These are phyloP conservation scores for Phaetusa simplex DNA, from an alignment of 2,113 vertebrate species.

Conservation along the genomic window DNA sequence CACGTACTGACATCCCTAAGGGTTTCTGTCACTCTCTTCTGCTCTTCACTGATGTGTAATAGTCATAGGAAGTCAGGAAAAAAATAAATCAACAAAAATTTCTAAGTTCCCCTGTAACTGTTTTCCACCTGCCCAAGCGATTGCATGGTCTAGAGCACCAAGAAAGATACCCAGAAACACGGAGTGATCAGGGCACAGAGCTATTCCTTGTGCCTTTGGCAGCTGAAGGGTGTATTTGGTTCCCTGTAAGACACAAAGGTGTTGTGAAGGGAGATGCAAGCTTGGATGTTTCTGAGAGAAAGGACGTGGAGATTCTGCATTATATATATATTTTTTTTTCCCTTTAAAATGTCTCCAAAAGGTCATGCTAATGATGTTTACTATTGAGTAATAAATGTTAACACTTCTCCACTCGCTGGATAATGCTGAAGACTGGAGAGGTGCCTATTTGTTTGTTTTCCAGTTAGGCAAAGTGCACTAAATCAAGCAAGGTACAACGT, in stretches of 20 bases:
- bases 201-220: rapidly evolving
- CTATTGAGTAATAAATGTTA: not conserved
- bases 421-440: not conserved
- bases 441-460: not conserved
- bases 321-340: not conserved
- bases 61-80: not conserved
- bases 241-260: rapidly evolving
- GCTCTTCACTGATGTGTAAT: not conserved
- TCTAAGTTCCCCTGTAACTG: rapidly evolving
- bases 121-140: not conserved
- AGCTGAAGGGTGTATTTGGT: rapidly evolving
- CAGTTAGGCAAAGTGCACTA: not conserved
- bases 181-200: not conserved
- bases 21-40: too few species aligned
- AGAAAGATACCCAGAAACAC: rapidly evolving
- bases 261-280: too few species aligned
- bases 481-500: rapidly evolving
- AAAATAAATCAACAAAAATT: too few species aligned
- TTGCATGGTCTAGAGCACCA: rapidly evolving
- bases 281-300: rapidly evolving
- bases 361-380: not conserved
- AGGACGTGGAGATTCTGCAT: not conserved
- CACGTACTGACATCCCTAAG: not conserved
- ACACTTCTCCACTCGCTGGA: not conserved
- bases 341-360: not conserved